A percentile compares a stretch with the other conserved stretches of the same genome.
Conservation (phyloP, 2,797 vertebrate species). For the Neosalanx taihuensis region DNA sequence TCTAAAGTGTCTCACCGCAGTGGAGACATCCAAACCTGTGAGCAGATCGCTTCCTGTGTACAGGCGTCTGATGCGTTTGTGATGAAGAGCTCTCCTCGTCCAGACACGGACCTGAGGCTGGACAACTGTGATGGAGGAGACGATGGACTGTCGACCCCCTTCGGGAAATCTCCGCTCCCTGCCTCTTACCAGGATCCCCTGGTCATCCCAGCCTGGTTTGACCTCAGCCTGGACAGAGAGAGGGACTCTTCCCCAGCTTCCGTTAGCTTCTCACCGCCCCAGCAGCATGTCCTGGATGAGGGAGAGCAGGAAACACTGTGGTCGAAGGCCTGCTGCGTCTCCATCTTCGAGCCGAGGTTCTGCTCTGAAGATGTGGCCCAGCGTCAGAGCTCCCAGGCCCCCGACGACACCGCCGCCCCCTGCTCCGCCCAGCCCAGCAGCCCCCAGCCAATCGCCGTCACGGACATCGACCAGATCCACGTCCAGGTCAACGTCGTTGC, state of each 20-base stretch:
- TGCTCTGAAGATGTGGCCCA: not conserved
- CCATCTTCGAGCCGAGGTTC: conserved; percentile 8
- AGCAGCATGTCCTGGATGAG: not conserved
- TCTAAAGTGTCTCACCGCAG: conserved; percentile 3
- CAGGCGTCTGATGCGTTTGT: not conserved
- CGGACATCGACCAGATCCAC: conserved; percentile 43
- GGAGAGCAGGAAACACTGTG: not conserved
- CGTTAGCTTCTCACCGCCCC: not conserved
- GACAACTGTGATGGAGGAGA: not conserved
- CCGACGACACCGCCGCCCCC: not conserved
- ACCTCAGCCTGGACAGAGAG: conserved; percentile 2
- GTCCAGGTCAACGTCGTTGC: conserved; percentile 55
- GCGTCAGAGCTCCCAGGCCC: not conserved
- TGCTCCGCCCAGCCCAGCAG: conserved; percentile 1
- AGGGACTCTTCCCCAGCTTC: not conserved
- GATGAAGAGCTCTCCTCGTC: not conserved
- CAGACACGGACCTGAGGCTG: conserved; percentile 8
- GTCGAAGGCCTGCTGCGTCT: conserved; percentile 1
- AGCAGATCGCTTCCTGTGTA: not conserved
- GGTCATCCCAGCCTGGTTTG: not conserved
- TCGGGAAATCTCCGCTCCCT: conserved; percentile 1
- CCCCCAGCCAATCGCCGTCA: conserved; percentile 36
- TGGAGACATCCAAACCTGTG: too few relatives aligned
- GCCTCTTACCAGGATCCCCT: conserved; percentile 2
- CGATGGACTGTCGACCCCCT: conserved; percentile 13